phyloP scores from a whole-genome alignment of 2,888 invertebrate genomes.

The Eucriotettix oculatus region DNA sequence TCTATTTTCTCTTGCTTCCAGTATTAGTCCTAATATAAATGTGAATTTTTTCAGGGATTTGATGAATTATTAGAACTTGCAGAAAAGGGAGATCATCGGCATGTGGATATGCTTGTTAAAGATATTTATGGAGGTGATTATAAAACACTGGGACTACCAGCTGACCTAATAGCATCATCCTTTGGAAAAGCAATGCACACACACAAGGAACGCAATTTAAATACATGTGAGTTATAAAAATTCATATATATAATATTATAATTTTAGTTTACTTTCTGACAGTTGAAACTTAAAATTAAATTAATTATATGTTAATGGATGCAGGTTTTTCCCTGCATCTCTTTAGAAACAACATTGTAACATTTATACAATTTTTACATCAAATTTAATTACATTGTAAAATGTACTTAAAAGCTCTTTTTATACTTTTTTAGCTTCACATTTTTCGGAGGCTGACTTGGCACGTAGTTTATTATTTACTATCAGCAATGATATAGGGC shows the following conservation, averaged over 20 bases:
- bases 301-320: too few relatives aligned
- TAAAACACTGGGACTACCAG: constrained; percentile 35
- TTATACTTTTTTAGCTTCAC: background rate
- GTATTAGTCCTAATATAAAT: too few relatives aligned
- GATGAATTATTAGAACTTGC: constrained; percentile 47
- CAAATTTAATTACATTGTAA: too few relatives aligned
- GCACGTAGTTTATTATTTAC: constrained; percentile 44
- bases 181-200: constrained; percentile 42
- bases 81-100: constrained; percentile 44
- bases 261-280: too few relatives aligned
- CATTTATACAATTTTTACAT: too few relatives aligned
- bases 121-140: constrained; percentile 51
- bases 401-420: too few relatives aligned
- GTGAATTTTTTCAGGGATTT: constrained; percentile 31
- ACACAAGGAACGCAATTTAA: constrained; percentile 17
- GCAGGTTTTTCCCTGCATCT: too few relatives aligned
- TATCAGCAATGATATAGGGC: constrained; percentile 55
- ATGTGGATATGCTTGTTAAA: constrained; percentile 45
- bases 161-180: constrained; percentile 47
- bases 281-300: too few relatives aligned
- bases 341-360: too few relatives aligned
- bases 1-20: too few relatives aligned
- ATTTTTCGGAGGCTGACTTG: constrained; percentile 37
- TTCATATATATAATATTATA: background rate
- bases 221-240: constrained; percentile 13